Percentiles rank a stretch among this genome's conserved stretches.
phyloP scores from a whole-genome alignment of 2,797 vertebrate genomes.

The Melopsittacus undulatus region DNA sequence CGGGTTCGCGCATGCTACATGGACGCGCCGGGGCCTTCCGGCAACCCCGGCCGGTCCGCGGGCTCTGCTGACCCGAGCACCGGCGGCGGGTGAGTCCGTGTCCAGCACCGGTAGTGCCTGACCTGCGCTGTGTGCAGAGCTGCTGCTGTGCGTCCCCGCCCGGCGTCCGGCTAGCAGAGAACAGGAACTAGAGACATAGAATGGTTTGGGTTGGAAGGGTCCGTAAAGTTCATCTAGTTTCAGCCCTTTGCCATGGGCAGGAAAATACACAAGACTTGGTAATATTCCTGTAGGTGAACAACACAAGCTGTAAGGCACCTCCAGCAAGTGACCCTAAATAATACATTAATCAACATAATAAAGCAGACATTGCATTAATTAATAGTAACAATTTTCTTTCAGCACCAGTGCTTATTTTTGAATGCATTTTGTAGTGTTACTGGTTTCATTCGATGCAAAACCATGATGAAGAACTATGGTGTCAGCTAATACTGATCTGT shows the following conservation, averaged over 20 bases:
- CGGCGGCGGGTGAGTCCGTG: accelerated
- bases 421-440: accelerated
- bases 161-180: accelerated
- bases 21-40: not conserved
- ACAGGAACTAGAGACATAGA: not conserved
- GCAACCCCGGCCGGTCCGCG: not conserved
- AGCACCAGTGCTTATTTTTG: accelerated
- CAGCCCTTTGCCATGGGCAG: not conserved
- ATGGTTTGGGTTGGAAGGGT: not conserved
- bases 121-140: not conserved
- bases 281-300: not conserved
- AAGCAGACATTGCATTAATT: not conserved
- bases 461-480: not conserved
- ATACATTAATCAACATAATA: not conserved
- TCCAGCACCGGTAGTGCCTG: accelerated
- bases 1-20: not conserved
- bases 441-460: accelerated
- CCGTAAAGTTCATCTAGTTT: not conserved
- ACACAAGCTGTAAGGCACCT: not conserved
- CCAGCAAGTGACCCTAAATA: not conserved
- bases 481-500: not conserved
- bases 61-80: no score
- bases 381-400: not conserved
- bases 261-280: not conserved
- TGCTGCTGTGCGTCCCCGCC: not conserved